Base-by-base conservation (phyloP, 2,888 invertebrate genomes). In the Formica aserva region DNA sequence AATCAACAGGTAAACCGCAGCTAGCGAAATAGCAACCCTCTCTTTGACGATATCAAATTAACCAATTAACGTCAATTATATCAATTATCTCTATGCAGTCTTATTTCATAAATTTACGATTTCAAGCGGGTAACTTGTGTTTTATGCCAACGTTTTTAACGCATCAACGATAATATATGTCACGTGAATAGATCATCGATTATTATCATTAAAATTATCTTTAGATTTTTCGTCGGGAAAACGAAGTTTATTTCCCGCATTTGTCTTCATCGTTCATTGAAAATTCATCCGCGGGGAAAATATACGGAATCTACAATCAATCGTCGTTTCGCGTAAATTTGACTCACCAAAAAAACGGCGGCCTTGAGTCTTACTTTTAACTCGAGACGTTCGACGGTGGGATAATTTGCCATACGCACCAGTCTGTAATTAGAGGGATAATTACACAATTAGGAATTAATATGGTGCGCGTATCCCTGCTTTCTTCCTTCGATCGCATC, bases 391-490 rank as follows among this genome's bases (percentile, higher is more conserved):
- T 45, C 75, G 18, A 74, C 65, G 78, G 65, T 67, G 78, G 60
- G 45, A 82, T 78, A 82, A 80, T 67, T 60, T 78, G 55, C 52
- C 75, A 26, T 48, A 76, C 52, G 52, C 81, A 45, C 29, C 29
- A 13, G 38, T 3, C 63, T 62, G 22, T 81, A 65, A 76, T 76
- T 81, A 76, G 77, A 15, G 38, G 45, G 60, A 45, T 71, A 71
- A 80, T 80, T 60, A 60, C 78, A 18, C 45, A 80, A 71, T 80
- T 78, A 78, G 41, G 77, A 57, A 78, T 78, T 78, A 78, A 69
- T 78, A 80, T 78, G 22, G 41, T 26, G 45, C n/a, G 13, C 78
- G 41, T 57, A 57, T 57, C 1, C 15, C 67, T 77, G 15, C 69
- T 69, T 45, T 78, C 72, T 78, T 71, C 45, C 45, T 80, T 80